These are phyloP conservation scores for Falco rusticolus DNA, from an alignment of 2,797 vertebrate species.

Conservation along the genomic window DNA sequence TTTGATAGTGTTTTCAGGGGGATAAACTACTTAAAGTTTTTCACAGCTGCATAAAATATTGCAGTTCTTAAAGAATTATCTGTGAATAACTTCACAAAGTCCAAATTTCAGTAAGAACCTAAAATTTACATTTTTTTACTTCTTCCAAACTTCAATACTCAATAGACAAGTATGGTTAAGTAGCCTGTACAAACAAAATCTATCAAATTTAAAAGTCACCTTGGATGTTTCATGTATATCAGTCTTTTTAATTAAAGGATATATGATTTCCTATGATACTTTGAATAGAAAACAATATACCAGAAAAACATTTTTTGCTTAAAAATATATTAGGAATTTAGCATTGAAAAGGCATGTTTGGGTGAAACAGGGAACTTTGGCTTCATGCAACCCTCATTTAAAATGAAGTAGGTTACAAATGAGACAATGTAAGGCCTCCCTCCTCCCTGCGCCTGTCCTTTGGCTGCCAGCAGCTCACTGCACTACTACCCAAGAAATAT, in stretches of 20 bases:
- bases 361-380: neutral
- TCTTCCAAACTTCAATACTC: neutral
- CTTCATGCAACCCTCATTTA: neutral
- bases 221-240: neutral
- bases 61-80: neutral
- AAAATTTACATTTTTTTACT: neutral
- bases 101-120: neutral
- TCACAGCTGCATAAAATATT: neutral
- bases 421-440: neutral
- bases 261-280: neutral
- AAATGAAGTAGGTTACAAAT: neutral
- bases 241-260: neutral
- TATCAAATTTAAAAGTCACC: neutral
- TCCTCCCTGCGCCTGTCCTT: neutral
- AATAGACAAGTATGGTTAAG: neutral
- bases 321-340: neutral
- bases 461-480: neutral
- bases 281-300: neutral
- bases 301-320: neutral
- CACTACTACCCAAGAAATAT: slow-evolving; percentile 45
- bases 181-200: neutral
- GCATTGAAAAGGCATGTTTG: neutral
- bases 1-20: neutral
- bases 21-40: neutral
- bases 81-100: neutral